Conservation (phyloP, 1,140 invertebrate genomes). For the Notospermus geniculatus region DNA sequence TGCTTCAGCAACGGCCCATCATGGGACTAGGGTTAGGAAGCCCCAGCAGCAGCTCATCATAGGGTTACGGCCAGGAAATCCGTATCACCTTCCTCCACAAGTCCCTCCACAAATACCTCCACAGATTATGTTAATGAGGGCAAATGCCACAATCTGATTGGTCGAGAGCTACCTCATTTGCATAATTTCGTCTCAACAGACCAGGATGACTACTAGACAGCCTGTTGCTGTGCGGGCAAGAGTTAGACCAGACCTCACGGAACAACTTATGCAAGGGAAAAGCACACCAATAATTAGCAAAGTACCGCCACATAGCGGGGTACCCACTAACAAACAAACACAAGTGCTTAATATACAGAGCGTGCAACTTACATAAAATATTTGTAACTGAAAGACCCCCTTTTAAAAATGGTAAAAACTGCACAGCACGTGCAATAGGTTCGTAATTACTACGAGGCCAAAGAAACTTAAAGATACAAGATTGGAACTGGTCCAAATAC, state of each 20-base stretch:
- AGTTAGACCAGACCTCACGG: conserved; percentile 6
- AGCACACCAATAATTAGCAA: conserved; percentile 13
- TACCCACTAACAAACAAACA: neutral
- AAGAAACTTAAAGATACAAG: conserved; percentile 3
- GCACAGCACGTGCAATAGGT: neutral
- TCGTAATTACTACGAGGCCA: conserved; percentile 5
- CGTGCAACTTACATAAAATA: conserved; percentile 6
- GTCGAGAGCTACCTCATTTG: no score
- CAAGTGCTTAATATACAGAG: conserved; percentile 9
- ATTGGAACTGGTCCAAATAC: conserved; percentile 3
- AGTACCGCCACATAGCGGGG: conserved; percentile 1
- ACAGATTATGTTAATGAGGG: no score
- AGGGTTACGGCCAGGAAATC: no score
- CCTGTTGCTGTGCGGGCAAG: conserved; percentile 6
- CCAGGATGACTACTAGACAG: no score
- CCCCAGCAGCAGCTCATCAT: no score
- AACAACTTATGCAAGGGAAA: neutral
- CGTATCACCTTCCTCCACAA: no score
- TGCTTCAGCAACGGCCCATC: no score
- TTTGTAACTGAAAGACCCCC: conserved; percentile 14
- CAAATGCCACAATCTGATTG: no score
- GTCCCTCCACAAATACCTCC: no score
- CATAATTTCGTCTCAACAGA: no score
- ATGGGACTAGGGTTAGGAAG: no score
- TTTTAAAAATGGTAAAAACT: neutral